Evolutionary conservation across 2,113 vertebrate genomes (phyloP).

Genomic region (Microtus pennsylvanicus): DNA sequence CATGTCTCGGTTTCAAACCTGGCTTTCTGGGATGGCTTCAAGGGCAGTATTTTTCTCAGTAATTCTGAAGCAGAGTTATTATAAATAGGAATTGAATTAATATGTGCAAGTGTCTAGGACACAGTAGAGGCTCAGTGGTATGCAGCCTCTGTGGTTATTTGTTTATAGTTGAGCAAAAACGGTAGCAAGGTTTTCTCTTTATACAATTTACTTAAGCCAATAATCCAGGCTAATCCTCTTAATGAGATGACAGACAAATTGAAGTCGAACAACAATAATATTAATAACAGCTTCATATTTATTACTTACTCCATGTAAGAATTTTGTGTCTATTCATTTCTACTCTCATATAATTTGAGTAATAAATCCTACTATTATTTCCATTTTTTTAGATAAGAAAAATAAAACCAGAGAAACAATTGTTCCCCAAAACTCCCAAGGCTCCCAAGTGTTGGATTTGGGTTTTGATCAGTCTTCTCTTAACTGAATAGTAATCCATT

Average conservation of each 20-base stretch:
- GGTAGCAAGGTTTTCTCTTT: background rate
- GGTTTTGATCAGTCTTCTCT: background rate
- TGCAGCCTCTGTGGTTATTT: background rate
- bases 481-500: background rate
- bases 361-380: background rate
- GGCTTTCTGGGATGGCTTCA: background rate
- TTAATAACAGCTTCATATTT: slow-evolving; percentile 12
- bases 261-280: slow-evolving; percentile 9
- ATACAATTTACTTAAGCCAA: background rate
- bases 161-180: background rate
- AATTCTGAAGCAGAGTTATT: background rate
- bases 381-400: background rate
- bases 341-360: slow-evolving; percentile 12
- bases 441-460: background rate
- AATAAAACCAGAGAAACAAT: background rate
- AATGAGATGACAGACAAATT: background rate
- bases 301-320: slow-evolving; percentile 4
- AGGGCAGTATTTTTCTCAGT: background rate
- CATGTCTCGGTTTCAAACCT: background rate
- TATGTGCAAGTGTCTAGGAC: background rate
- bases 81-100: background rate
- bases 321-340: slow-evolving; percentile 15
- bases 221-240: background rate
- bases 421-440: background rate
- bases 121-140: background rate